Evolutionary conservation across 2,888 invertebrate species (phyloP).

Genomic region (Furcula furcula): DNA sequence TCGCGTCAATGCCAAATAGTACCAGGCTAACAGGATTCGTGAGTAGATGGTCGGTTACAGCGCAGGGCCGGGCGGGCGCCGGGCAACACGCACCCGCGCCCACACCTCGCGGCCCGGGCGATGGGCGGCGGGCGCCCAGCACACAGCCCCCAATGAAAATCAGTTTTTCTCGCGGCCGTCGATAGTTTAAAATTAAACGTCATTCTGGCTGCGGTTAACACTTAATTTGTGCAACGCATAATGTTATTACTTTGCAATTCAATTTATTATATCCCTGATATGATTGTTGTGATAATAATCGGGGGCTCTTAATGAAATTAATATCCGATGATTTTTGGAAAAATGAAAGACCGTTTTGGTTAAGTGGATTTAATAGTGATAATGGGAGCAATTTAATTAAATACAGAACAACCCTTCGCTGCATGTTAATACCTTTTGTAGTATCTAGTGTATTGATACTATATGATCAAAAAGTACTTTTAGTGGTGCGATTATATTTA

Average conservation of each 20-base stretch:
- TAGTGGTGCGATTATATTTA: too few relatives aligned
- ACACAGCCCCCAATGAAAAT: slow-evolving; percentile 59
- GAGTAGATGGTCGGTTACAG: slow-evolving; percentile 53
- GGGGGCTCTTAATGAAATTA: slow-evolving; percentile 71
- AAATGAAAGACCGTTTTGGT: slow-evolving; percentile 42
- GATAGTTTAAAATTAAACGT: slow-evolving; percentile 78
- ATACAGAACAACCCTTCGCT: background rate
- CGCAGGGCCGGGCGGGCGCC: slow-evolving; percentile 29
- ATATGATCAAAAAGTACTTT: too few relatives aligned
- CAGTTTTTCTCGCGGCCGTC: slow-evolving; percentile 69
- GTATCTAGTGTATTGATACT: too few relatives aligned
- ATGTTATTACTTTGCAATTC: slow-evolving; percentile 73
- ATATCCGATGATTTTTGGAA: slow-evolving; percentile 51
- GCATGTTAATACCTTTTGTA: too few relatives aligned
- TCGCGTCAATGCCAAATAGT: slow-evolving; percentile 79
- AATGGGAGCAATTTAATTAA: slow-evolving; percentile 8
- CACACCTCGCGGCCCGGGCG: slow-evolving; percentile 42
- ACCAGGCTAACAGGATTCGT: slow-evolving; percentile 58
- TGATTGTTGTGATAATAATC: slow-evolving; percentile 69
- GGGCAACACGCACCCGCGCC: slow-evolving; percentile 43
- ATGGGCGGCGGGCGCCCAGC: slow-evolving; percentile 27
- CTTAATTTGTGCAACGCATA: slow-evolving; percentile 73
- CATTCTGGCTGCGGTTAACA: slow-evolving; percentile 74
- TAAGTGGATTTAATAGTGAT: slow-evolving; percentile 33
- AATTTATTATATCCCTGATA: slow-evolving; percentile 71